Evolutionary conservation across 2,797 vertebrate genomes (phyloP), one percentile per base, ranked within the genome.

Genomic region (Pogonophryne albipinna): DNA sequence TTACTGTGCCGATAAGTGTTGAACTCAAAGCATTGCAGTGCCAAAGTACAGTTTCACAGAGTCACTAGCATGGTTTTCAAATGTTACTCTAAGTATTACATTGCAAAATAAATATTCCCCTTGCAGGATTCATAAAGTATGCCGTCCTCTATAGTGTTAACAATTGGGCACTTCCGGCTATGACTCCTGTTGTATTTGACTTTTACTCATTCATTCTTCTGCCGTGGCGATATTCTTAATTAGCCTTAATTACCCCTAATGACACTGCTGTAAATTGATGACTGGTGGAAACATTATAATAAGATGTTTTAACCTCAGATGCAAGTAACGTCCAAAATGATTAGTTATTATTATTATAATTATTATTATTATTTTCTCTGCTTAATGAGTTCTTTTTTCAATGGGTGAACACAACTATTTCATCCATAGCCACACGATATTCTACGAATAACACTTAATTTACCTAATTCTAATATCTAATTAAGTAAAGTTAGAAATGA

Each of bases 351-450:
- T 23, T 23, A n/a, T 45, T 27, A 4, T 23, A 3, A 23, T 23
- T 23, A n/a, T 8, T 34, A 12, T 17, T 31, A 16, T 11, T 12
- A 27, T 44, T 62, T 11, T 47, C 12, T 66, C 1, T 53, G 10
- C 12, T 67, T 56, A 13, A 62, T 46, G 42, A 44, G 14, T 7
- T 64, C 0, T 47, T 51, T 60, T 45, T 23, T 27, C 17, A 8
- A 44, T 34, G 56, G 3, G 34, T 60, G 31, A 80, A 65, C 60
- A 56, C 27, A 65, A 65, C 59, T 60, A 23, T 71, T 78, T 45
- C 85, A 88, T 86, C 86, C 85, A 89, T 84, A 89, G 79, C 38
- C 61, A 67, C 15, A 76, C n/a, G 49, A 60, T 71, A 42, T 44
- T 57, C 55, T 69, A 41, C 51, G 20, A 38, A 51, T 58, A 16